Conservation (phyloP, 2,888 invertebrate species). For the Campoletis raptor region DNA sequence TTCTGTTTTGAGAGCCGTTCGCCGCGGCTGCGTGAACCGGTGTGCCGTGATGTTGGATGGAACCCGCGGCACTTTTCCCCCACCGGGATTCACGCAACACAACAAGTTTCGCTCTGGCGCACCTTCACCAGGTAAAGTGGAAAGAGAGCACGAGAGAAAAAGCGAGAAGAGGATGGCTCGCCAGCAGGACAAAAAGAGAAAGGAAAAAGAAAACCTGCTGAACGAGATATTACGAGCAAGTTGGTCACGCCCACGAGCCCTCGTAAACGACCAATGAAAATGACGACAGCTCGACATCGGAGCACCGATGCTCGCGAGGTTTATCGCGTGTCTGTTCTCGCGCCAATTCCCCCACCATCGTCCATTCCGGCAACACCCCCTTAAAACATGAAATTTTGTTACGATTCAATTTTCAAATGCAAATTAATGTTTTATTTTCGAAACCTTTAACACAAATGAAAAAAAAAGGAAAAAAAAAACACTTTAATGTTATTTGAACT, state of each 20-base stretch:
- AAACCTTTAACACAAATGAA: no score
- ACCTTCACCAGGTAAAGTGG: constrained; percentile 28
- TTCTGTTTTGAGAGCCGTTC: constrained; percentile 77
- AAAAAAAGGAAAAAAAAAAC: no score
- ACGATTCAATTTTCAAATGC: not conserved
- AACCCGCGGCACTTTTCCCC: constrained; percentile 70
- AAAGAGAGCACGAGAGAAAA: not conserved
- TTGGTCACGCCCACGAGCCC: constrained; percentile 53
- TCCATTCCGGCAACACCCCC: not conserved
- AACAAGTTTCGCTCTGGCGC: constrained; percentile 8
- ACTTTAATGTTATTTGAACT: no score
- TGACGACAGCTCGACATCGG: constrained; percentile 15
- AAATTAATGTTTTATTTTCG: no score
- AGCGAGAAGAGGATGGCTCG: not conserved
- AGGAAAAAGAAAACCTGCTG: constrained; percentile 31
- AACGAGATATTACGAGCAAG: constrained; percentile 43
- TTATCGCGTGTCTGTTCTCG: constrained; percentile 4
- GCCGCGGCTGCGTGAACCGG: constrained; percentile 84
- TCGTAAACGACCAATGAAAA: constrained; percentile 57
- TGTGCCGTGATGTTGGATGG: constrained; percentile 77
- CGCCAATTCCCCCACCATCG: constrained; percentile 2
- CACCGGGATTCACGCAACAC: constrained; percentile 43
- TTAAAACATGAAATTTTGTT: not conserved
- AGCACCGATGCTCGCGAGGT: constrained; percentile 33
- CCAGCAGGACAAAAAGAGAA: constrained; percentile 6